Base-by-base conservation (phyloP, 2,113 vertebrate genomes). In the Sceloporus undulatus region DNA sequence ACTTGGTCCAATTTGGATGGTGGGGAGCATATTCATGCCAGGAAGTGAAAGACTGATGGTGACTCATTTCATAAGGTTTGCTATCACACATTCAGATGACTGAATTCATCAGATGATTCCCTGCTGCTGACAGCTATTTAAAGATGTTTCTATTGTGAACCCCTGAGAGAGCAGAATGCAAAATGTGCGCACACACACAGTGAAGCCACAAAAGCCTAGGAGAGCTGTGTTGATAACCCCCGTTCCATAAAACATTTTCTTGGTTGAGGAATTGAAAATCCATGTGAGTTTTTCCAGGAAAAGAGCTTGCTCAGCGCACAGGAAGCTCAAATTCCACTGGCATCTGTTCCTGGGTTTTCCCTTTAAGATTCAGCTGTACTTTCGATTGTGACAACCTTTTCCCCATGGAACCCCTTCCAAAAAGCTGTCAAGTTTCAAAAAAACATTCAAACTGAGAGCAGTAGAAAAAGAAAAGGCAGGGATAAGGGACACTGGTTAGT, bases 71-170 rank as follows among this genome's bases (percentile, higher is more conserved):
- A 56, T 34, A 23, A 27, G 23, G 68, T 38, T 85, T 74, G 73
- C 65, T 85, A 77, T 65, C 73, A 65, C 73, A 77, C 73, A 29
- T 65, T 76, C 68, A 73, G n/a, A 23, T 84, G 82, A 84, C 42
- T 48, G 23, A 76, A 65, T 78, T 84, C 62, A 66, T 86, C 75
- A 52, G 75, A 29, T 13, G 75, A 86, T 54, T 48, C 54, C 62
- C 65, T 86, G 75, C 23, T 19, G 13, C n/a, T 86, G 85, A 68
- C 75, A 79, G 75, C 54, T 85, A 54, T 76, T 76, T 85, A 76
- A 75, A 85, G 73, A 65, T 40, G 54, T 70, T 27, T 83, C 5
- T 76, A 56, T 59, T 86, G 6, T 79, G 66, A 83, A 71, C 65
- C 27, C 65, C 8, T 62, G 54, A 70, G 65, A 83, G 65, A 83